Base-by-base conservation (phyloP, 1,140 invertebrate genomes). In the Lethrus apterus region DNA sequence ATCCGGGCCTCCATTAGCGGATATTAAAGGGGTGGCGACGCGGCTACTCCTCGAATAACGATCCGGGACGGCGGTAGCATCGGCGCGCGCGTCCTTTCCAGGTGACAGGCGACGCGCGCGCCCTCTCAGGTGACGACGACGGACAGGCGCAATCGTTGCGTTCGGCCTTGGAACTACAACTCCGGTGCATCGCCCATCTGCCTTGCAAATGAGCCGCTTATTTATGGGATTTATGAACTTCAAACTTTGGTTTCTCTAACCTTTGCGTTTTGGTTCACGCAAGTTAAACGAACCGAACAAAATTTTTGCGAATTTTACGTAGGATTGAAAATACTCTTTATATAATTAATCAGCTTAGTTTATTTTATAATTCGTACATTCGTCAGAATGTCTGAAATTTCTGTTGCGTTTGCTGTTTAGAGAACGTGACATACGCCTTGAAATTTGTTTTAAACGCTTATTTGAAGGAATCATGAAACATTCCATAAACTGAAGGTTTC, bases 181-280 rank as follows among this genome's bases (percentile, higher is more conserved):
- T 38, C 38, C 44, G 55, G 55, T 61, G 62, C 62, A 63, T 60
- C 59, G 30, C 60, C 57, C 53, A 61, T 64, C 60, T 63, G 62
- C 60, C 60, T 62, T 62, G 60, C 60, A 64, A 64, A 64, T 64
- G 60, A 64, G 59, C 44, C 50, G 55, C 59, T 64, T 61, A 64
- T 64, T 64, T 64, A 64, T 64, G 60, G 60, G 59, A 63, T 64
- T 60, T 63, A 60, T 64, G 62, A 64, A 64, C 62, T 64, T 64
- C 57, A 59, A 59, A 62, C 52, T 56, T 55, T 34, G 40, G 50
- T 50, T 42, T 43, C 45, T 46, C 32, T 21, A 32, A 45, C 30
- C 19, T 45, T 45, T 10, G 29, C 34, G 17, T 14, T 21, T 34
- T 13, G 19, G n/a, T n/a, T n/a, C n/a, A n/a, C n/a, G n/a, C n/a